A percentile compares a stretch with the other conserved stretches of the same genome.
phyloP scores from a whole-genome alignment of 2,113 vertebrate genomes.

The Macquaria ambigua region DNA sequence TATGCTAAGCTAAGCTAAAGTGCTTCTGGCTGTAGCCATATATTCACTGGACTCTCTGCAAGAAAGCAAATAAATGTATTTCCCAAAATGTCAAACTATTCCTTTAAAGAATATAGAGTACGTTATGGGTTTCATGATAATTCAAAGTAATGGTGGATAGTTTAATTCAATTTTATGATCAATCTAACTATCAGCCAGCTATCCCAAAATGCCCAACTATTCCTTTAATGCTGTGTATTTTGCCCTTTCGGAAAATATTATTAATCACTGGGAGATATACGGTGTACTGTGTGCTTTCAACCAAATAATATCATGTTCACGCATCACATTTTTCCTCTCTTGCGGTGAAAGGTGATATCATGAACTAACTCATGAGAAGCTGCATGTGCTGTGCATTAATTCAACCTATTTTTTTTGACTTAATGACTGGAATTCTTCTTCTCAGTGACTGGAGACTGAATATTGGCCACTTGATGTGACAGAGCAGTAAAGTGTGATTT shows the following conservation, averaged over 20 bases:
- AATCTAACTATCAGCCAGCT: too few species aligned
- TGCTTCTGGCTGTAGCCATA: background rate
- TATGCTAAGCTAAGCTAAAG: background rate
- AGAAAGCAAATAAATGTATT: too few species aligned
- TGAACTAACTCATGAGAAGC: constrained; percentile 9
- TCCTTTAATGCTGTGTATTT: background rate
- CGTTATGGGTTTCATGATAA: too few species aligned
- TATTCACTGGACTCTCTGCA: too few species aligned
- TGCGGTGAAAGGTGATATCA: constrained; percentile 46
- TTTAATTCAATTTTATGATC: too few species aligned
- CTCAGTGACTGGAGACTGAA: constrained; percentile 57
- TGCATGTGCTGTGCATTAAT: constrained; percentile 30
- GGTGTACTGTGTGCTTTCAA: background rate
- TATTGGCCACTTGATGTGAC: constrained; percentile 63
- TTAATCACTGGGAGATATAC: background rate
- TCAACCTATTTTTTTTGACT: constrained; percentile 28
- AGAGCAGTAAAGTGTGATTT: constrained; percentile 78
- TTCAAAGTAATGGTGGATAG: too few species aligned
- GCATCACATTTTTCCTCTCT: constrained; percentile 26
- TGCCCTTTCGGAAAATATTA: background rate
- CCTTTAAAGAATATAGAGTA: too few species aligned
- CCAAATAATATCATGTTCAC: constrained; percentile 23
- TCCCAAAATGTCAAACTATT: too few species aligned
- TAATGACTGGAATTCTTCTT: constrained; percentile 61
- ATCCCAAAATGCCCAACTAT: background rate